phyloP scores from a whole-genome alignment of 2,888 invertebrate genomes.

The Hoplodrina blanda region DNA sequence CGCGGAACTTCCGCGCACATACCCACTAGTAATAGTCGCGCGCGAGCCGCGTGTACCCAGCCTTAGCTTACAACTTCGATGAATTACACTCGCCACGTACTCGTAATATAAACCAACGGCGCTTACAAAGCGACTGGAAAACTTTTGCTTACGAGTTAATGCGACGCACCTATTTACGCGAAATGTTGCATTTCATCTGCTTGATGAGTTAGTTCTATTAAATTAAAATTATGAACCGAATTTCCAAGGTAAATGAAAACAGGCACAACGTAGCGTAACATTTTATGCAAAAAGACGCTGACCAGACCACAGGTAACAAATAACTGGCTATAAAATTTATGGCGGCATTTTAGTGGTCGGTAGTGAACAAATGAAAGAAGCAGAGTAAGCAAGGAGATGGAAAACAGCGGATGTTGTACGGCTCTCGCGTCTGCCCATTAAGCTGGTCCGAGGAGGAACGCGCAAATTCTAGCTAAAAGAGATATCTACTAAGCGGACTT shows the following conservation, averaged over 20 bases:
- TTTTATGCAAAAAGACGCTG: constrained; percentile 43
- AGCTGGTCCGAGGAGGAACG: constrained; percentile 74
- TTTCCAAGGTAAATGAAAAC: constrained; percentile 28
- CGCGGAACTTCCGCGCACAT: constrained; percentile 69
- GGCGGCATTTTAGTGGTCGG: constrained; percentile 60
- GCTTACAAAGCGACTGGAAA: constrained; percentile 40
- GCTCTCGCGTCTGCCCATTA: constrained; percentile 79
- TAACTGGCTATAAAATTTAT: constrained; percentile 50
- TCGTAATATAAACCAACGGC: constrained; percentile 25
- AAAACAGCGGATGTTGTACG: constrained; percentile 81
- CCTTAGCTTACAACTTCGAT: constrained; percentile 37
- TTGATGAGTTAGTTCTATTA: constrained; percentile 21
- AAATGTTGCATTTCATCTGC: constrained; percentile 34
- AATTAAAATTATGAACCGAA: constrained; percentile 8
- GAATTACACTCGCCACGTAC: constrained; percentile 42
- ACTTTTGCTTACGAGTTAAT: constrained; percentile 42
- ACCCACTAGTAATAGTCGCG: constrained; percentile 37
- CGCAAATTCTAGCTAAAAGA: constrained; percentile 77
- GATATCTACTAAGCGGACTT: constrained; percentile 72
- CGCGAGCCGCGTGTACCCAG: constrained; percentile 31
- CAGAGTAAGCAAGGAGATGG: constrained; percentile 76
- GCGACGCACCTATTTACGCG: constrained; percentile 25
- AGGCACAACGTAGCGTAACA: constrained; percentile 21
- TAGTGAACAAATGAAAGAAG: constrained; percentile 67
- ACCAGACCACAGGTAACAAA: constrained; percentile 29